Evolutionary conservation across 2,888 invertebrate species (phyloP).

Genomic region (Thysanoteuthis rhombus): DNA sequence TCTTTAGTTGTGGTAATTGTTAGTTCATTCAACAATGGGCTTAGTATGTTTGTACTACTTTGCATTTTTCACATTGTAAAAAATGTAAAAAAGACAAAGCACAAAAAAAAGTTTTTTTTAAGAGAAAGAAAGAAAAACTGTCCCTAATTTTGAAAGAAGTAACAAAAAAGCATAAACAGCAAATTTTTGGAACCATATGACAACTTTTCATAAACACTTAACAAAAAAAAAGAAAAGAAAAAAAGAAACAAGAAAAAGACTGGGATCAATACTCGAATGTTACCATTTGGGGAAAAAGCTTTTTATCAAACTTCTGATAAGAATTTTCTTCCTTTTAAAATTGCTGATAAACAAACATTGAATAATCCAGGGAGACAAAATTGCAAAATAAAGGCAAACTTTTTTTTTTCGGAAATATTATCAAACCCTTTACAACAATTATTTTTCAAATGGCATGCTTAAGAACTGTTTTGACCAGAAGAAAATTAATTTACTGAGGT

Average conservation of each 20-base stretch:
- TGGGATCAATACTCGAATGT: not conserved
- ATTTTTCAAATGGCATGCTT: too few species aligned
- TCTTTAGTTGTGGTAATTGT: not conserved
- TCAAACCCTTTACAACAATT: too few species aligned
- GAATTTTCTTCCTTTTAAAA: too few species aligned
- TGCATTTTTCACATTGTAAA: not conserved
- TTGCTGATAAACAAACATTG: too few species aligned
- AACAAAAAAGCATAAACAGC: not conserved
- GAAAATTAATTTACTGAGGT: too few species aligned
- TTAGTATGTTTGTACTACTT: not conserved
- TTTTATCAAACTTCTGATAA: not conserved
- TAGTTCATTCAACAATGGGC: conserved; percentile 12
- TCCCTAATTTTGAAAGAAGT: not conserved
- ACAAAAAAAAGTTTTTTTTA: not conserved
- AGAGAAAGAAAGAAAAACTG: not conserved
- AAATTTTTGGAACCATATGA: conserved; percentile 12
- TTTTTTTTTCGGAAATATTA: too few species aligned
- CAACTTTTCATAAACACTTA: not conserved
- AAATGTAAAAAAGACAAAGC: not conserved
- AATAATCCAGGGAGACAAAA: too few species aligned
- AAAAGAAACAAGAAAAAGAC: not conserved
- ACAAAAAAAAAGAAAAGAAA: not conserved
- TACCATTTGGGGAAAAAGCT: not conserved
- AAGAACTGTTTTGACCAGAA: too few species aligned
- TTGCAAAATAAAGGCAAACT: too few species aligned